phyloP scores from a whole-genome alignment of 2,797 vertebrate genomes.

The Aulostomus chinensis region DNA sequence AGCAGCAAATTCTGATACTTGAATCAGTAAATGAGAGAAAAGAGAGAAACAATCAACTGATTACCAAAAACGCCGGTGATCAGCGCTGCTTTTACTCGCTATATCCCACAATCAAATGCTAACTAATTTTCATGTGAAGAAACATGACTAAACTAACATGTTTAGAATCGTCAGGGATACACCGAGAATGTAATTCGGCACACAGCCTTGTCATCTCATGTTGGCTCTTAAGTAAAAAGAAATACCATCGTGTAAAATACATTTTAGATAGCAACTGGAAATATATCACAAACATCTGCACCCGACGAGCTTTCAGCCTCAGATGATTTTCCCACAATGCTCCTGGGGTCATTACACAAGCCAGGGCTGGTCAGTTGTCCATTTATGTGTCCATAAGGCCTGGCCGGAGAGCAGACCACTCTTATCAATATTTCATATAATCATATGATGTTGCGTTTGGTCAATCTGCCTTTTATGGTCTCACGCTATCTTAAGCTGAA shows the following conservation, averaged over 20 bases:
- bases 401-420: slow-evolving; percentile 71
- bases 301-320: slow-evolving; percentile 22
- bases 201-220: too few species aligned
- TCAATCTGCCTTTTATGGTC: slow-evolving; percentile 74
- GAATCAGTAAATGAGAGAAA: too few species aligned
- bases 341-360: slow-evolving; percentile 37
- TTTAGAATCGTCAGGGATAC: too few species aligned
- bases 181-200: too few species aligned
- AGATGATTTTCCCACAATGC: slow-evolving; percentile 17
- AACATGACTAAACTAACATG: too few species aligned
- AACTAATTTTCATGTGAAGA: too few species aligned
- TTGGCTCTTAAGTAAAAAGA: not conserved
- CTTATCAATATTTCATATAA: slow-evolving; percentile 80
- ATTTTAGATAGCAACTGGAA: not conserved
- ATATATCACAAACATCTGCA: too few species aligned
- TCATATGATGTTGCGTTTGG: slow-evolving; percentile 73
- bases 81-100: too few species aligned
- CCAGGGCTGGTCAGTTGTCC: slow-evolving; percentile 61
- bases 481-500: slow-evolving; percentile 71
- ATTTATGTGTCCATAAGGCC: slow-evolving; percentile 65
- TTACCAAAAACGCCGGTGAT: too few species aligned
- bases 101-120: too few species aligned
- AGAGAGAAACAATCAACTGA: too few species aligned
- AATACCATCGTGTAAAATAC: not conserved
- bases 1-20: too few species aligned